Evolutionary conservation across 2,797 vertebrate species (phyloP), one percentile per base, ranked within the genome.

Genomic region (Fistularia tabacaria): DNA sequence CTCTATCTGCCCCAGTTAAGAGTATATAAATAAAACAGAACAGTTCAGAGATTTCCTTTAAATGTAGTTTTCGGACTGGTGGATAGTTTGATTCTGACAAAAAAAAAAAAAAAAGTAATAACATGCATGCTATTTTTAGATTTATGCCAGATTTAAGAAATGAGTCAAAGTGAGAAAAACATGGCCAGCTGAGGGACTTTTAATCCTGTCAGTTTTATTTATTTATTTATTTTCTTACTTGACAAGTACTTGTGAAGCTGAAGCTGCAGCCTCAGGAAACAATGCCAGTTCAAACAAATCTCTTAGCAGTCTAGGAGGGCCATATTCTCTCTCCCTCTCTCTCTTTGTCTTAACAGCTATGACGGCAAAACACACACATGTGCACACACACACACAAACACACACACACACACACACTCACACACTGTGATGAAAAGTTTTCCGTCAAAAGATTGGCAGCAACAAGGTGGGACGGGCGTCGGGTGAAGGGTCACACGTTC

Each of bases 241-340:
- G 54, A 73, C 49, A 8, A 56, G 51, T 59, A 48, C 5, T 66
- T 64, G 66, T 59, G 65, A 66, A 66, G 77, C 79, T 79, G 72
- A 82, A 86, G 75, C 79, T 79, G 75, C 79, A 79, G 83, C 83
- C 82, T 83, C 61, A 76, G 77, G 80, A 87, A 85, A 82, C 83
- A 83, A 73, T 82, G 66, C 65, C 66, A 66, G 79, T 85, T 85
- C 82, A 82, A 84, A 85, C 74, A 78, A 76, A 66, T 57, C 83
- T 87, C 84, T 85, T 76, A 85, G 86, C 72, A 53, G 64, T 69
- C 73, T 62, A 62, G 76, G 76, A 45, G 77, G 71, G 73, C 52
- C 10, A 40, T 25, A 3, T 25, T 25, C 25, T 25, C 25, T 25
- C 25, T 25, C 25, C 5, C 25, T 25, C 25, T 25, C 57, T 68